Evolutionary conservation across 2,888 invertebrate species (phyloP).

Genomic region (Toxonevra muliebris): DNA sequence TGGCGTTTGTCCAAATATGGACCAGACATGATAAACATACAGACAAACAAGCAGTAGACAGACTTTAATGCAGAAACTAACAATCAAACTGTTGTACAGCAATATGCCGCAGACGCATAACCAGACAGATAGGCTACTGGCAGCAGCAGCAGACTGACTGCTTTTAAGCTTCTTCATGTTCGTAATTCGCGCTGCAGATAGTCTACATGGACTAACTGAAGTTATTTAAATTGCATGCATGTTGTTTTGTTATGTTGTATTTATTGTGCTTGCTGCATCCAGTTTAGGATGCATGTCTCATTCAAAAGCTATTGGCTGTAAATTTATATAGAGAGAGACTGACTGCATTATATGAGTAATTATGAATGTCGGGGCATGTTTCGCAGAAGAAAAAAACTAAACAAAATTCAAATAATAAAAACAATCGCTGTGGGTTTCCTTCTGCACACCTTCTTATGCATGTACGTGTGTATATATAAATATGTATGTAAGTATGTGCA

Average conservation of each 20-base stretch:
- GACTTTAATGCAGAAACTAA: no score
- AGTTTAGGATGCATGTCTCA: slow-evolving; percentile 22
- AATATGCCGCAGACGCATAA: not conserved
- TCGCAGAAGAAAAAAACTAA: slow-evolving; percentile 1
- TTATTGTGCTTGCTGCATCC: slow-evolving; percentile 10
- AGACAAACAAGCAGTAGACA: no score
- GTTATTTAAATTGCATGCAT: slow-evolving; percentile 57
- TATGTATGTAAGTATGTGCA: slow-evolving; percentile 8
- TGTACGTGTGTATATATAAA: slow-evolving; percentile 19
- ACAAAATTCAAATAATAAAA: not conserved
- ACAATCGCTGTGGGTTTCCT: slow-evolving; percentile 10
- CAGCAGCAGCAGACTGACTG: no score
- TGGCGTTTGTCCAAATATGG: not conserved
- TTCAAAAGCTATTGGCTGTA: slow-evolving; percentile 37
- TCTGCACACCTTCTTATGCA: slow-evolving; percentile 14
- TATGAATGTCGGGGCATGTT: slow-evolving; percentile 24
- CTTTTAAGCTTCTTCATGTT: no score
- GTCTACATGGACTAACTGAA: slow-evolving; percentile 1
- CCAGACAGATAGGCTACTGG: not conserved
- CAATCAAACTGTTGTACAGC: not conserved
- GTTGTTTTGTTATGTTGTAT: slow-evolving; percentile 29
- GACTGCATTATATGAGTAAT: slow-evolving; percentile 20
- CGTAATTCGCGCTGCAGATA: no score
- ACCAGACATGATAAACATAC: not conserved
- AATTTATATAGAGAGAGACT: slow-evolving; percentile 40